Evolutionary conservation across 1,140 invertebrate genomes (phyloP).

Genomic region (Drosophila fuyamai): DNA sequence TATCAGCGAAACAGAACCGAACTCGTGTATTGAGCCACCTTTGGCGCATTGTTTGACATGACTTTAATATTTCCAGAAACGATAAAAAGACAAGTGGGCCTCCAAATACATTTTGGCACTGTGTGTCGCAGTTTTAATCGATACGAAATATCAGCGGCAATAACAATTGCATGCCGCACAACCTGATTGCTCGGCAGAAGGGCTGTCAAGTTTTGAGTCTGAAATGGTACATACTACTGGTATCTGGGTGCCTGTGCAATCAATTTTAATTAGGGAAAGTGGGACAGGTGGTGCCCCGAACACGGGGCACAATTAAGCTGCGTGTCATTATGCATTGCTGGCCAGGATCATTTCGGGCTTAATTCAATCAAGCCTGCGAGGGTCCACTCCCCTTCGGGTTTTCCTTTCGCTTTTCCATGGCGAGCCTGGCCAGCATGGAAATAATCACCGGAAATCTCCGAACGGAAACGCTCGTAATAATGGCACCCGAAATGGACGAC

Average conservation of each 20-base stretch:
- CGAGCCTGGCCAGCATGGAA: slow-evolving; percentile 45
- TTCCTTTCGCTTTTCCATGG: slow-evolving; percentile 18
- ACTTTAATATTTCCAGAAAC: slow-evolving; percentile 66
- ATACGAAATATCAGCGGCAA: slow-evolving; percentile 55
- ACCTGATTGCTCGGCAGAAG: slow-evolving; percentile 33
- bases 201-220: slow-evolving; percentile 71
- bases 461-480: slow-evolving; percentile 77
- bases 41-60: slow-evolving; percentile 78
- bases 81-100: slow-evolving; percentile 44
- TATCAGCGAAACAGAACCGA: slow-evolving; percentile 2
- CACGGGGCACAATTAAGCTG: slow-evolving; percentile 61
- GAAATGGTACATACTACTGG: slow-evolving; percentile 16
- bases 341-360: slow-evolving; percentile 60
- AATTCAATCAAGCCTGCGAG: slow-evolving; percentile 69
- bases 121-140: slow-evolving; percentile 70
- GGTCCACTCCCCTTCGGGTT: slow-evolving; percentile 26
- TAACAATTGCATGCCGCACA: slow-evolving; percentile 48
- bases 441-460: slow-evolving; percentile 80
- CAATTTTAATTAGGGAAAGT: slow-evolving; percentile 76
- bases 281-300: slow-evolving; percentile 29
- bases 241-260: slow-evolving; percentile 20
- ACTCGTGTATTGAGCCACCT: slow-evolving; percentile 54
- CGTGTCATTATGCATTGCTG: slow-evolving; percentile 62
- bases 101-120: slow-evolving; percentile 62
- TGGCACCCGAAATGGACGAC: slow-evolving; percentile 70